Conservation (phyloP, 1,140 invertebrate species). For the Megathymus violae region DNA sequence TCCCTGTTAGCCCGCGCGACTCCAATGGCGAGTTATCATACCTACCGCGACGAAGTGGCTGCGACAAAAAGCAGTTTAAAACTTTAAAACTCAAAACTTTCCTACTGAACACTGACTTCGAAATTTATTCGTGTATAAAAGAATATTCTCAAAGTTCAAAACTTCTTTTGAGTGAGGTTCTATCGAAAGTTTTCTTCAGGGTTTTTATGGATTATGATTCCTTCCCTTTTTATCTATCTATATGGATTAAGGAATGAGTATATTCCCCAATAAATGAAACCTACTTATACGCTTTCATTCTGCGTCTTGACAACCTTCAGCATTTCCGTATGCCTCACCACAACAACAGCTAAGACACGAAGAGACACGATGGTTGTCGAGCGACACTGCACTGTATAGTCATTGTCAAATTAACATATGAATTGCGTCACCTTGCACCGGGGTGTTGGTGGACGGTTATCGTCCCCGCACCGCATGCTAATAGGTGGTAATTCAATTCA, state of each 20-base stretch:
- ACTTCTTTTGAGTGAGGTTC: conserved; percentile 3
- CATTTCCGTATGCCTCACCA: too few relatives aligned
- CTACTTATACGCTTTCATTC: neutral
- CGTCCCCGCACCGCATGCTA: too few relatives aligned
- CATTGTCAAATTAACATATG: too few relatives aligned
- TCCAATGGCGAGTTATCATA: conserved; percentile 19
- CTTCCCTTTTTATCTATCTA: conserved; percentile 8
- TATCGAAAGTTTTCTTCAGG: conserved; percentile 29
- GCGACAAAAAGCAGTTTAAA: conserved; percentile 36
- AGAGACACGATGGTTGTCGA: too few relatives aligned
- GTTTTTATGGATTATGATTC: conserved; percentile 33
- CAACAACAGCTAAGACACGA: too few relatives aligned
- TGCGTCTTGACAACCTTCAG: too few relatives aligned
- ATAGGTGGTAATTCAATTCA: conserved; percentile 34
- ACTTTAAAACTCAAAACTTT: conserved; percentile 32
- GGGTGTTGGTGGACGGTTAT: too few relatives aligned
- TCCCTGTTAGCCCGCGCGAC: neutral
- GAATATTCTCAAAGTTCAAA: conserved; percentile 31
- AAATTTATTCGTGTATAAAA: conserved; percentile 34
- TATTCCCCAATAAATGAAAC: conserved; percentile 11
- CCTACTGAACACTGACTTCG: conserved; percentile 33
- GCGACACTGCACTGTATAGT: too few relatives aligned
- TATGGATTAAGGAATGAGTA: conserved; percentile 4
- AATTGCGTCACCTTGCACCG: too few relatives aligned
- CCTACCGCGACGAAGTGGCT: conserved; percentile 23